Evolutionary conservation across 2,888 invertebrate genomes (phyloP), one percentile per base, ranked within the genome.

Genomic region (Meloe dianella): DNA sequence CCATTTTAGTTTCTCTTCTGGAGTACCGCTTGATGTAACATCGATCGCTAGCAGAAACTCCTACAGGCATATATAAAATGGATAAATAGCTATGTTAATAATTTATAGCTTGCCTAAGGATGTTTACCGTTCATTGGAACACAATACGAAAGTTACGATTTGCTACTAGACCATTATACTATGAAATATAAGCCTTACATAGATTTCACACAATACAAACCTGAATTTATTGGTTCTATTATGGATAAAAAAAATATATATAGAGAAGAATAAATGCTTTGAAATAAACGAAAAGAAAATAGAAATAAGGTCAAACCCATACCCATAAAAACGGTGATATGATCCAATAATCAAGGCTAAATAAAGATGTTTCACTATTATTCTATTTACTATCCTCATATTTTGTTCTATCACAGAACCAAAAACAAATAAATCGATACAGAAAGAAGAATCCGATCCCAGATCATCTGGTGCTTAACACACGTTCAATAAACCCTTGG

Each of bases 1-100:
- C 97, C 98, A 97, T 86, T 97, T 97, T 74, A 98, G 89, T 85
- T 98, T 98, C 85, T 98, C 97, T 84, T 98, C 97, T 29, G 97
- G 97, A 74, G 97, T 97, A 72, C 97, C 97, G 81, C 96, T 96
- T 77, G 96, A 96, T 76, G 97, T 98, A 65, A 98, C 97, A 86
- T 97, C 97, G 85, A 98, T 97, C 82, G 98, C 98, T 85, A 97
- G 89, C 81, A 97, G 90, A 86, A 97, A 97, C 89, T 97, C 97
- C 95, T 95, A 88, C 14, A 38, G 2, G 4, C 27, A 27, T 5
- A 51, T 24, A 61, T 68, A 74, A 74, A 60, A 57, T 27, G 59
- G 61, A 66, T 66, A 72, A 69, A 71, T 60, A 60, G 58, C 56
- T 47, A 35, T 60, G 57, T 73, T 74, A 71, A 74, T 68, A 70